Evolutionary conservation across 2,888 invertebrate species (phyloP).

Genomic region (Campopleginae sp.): DNA sequence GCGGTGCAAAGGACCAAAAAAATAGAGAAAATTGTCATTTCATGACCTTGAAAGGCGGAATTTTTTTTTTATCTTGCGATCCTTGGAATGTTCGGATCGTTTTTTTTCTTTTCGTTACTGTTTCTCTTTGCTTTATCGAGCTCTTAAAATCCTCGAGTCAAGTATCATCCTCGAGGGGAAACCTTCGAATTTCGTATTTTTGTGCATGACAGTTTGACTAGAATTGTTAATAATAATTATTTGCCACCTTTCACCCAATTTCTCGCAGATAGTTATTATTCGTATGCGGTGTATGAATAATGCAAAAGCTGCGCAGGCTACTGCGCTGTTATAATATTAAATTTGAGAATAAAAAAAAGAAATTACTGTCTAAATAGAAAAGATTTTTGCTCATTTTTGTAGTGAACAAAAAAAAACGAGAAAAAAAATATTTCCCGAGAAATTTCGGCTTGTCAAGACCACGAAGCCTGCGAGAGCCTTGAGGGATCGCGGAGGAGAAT

Average conservation of each 20-base stretch:
- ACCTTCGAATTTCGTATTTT: conserved; percentile 39
- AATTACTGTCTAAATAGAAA: conserved; percentile 46
- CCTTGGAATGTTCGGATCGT: neutral
- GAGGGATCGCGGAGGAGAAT: conserved; percentile 51
- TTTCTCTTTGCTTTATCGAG: neutral
- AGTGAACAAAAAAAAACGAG: conserved; percentile 9
- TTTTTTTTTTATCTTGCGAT: neutral
- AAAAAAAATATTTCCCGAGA: conserved; percentile 49
- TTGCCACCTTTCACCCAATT: conserved; percentile 72
- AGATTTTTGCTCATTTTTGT: conserved; percentile 39
- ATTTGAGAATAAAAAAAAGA: conserved; percentile 7
- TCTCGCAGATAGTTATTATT: conserved; percentile 71
- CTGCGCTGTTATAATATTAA: conserved; percentile 72
- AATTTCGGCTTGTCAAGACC: conserved; percentile 21
- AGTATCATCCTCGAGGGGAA: conserved; percentile 45
- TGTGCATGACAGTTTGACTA: conserved; percentile 59
- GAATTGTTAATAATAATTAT: conserved; percentile 62
- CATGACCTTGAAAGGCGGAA: neutral
- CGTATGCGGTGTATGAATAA: conserved; percentile 76
- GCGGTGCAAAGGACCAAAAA: conserved; percentile 43
- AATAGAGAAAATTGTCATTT: neutral
- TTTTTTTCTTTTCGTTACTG: neutral
- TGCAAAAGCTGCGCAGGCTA: conserved; percentile 79
- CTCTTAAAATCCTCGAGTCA: conserved; percentile 40
- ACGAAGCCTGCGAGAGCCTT: conserved; percentile 36